phyloP scores from a whole-genome alignment of 2,797 vertebrate species.

The Poecile montanus region DNA sequence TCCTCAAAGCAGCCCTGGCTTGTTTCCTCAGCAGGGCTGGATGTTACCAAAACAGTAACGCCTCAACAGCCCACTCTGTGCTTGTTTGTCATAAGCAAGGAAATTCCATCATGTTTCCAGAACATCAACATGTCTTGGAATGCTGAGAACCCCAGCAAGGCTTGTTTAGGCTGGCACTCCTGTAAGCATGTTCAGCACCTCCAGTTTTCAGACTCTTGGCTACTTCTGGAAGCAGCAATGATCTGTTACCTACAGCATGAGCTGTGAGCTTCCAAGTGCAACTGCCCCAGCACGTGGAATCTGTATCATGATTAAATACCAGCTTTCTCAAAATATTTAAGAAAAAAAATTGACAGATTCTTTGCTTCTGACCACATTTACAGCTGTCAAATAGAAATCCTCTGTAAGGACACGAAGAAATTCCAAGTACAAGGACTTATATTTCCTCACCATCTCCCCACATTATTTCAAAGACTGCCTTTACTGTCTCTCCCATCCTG shows the following conservation, averaged over 20 bases:
- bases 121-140: neutral
- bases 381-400: neutral
- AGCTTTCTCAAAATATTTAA: neutral
- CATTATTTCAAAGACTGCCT: neutral
- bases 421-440: fast-evolving
- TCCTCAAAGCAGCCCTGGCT: neutral
- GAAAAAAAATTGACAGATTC: neutral
- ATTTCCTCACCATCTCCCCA: neutral
- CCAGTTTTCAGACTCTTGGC: neutral
- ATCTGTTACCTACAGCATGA: neutral
- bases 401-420: neutral
- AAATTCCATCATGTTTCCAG: neutral
- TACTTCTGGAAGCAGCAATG: neutral
- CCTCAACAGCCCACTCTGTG: neutral
- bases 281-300: neutral
- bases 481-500: neutral
- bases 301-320: neutral
- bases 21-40: neutral
- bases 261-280: neutral
- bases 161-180: neutral
- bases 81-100: neutral
- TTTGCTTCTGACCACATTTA: neutral
- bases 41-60: neutral
- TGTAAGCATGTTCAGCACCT: neutral
- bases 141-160: neutral